Evolutionary conservation across 1,140 invertebrate genomes (phyloP).

Genomic region (Bombyx mandarina): DNA sequence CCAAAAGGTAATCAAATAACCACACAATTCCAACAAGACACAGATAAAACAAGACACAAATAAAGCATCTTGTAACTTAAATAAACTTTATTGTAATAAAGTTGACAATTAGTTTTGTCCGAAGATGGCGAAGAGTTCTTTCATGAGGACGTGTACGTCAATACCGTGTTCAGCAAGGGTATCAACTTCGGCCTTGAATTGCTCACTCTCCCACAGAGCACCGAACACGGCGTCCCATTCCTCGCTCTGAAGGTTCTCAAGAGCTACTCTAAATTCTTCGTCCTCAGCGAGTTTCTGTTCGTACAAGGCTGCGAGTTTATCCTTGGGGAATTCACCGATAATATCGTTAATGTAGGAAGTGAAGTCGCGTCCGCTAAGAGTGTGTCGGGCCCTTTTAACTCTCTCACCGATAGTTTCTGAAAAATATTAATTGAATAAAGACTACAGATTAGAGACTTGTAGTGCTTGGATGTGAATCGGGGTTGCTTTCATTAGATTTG

Average conservation of each 20-base stretch:
- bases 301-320: constrained; percentile 38
- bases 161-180: constrained; percentile 40
- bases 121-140: constrained; percentile 40
- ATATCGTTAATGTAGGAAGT: constrained; percentile 34
- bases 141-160: constrained; percentile 26
- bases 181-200: constrained; percentile 39
- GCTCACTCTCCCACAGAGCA: constrained; percentile 38
- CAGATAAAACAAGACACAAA: too few relatives aligned
- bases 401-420: constrained; percentile 20
- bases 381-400: constrained; percentile 19
- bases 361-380: constrained; percentile 34
- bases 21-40: too few relatives aligned
- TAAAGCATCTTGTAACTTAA: too few relatives aligned
- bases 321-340: constrained; percentile 41
- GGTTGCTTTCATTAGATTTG: too few relatives aligned
- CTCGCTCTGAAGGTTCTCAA: constrained; percentile 41
- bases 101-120: constrained; percentile 28
- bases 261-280: constrained; percentile 39
- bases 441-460: too few relatives aligned
- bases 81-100: too few relatives aligned
- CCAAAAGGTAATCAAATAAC: too few relatives aligned
- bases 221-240: constrained; percentile 35
- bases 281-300: constrained; percentile 45
- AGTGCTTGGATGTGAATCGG: too few relatives aligned
- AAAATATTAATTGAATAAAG: constrained; percentile 2